These are phyloP conservation scores for Doryteuthis pealeii DNA, from an alignment of 1,140 invertebrate species.

Conservation along the genomic window DNA sequence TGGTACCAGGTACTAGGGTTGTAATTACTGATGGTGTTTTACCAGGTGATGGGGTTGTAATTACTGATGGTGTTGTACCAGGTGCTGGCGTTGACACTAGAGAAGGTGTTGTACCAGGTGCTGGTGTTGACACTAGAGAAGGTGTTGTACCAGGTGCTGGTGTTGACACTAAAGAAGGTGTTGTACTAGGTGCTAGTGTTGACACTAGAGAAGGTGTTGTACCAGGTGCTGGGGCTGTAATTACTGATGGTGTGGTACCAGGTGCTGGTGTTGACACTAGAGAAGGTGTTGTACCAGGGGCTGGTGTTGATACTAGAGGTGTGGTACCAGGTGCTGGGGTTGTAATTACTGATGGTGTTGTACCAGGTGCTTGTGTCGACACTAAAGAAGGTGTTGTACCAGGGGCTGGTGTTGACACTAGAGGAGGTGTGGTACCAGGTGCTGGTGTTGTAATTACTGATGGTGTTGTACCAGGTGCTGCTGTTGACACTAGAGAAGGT, in stretches of 20 bases:
- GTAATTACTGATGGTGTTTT: neutral
- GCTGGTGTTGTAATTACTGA: slow-evolving; percentile 9
- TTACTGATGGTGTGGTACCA: neutral
- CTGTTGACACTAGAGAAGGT: neutral
- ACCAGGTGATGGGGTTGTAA: neutral
- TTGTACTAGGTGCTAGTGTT: neutral
- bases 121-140: neutral
- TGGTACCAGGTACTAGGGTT: no score
- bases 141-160: neutral
- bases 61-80: neutral
- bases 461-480: neutral
- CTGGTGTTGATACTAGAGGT: slow-evolving; percentile 17
- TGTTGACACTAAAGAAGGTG: neutral
- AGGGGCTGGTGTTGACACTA: slow-evolving; percentile 19
- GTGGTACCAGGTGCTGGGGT: slow-evolving; percentile 12
- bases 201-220: neutral
- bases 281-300: slow-evolving; percentile 7
- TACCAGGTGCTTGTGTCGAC: slow-evolving; percentile 13
- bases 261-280: neutral
- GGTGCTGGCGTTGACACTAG: no score
- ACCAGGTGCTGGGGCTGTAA: neutral
- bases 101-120: neutral
- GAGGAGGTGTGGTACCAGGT: slow-evolving; percentile 9
- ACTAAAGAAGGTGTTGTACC: slow-evolving; percentile 14
- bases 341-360: slow-evolving; percentile 10